These are phyloP conservation scores for Stichopus chloronotus DNA, from an alignment of 35 echinoderm and acorn worm genomes.

Conservation along the genomic window DNA sequence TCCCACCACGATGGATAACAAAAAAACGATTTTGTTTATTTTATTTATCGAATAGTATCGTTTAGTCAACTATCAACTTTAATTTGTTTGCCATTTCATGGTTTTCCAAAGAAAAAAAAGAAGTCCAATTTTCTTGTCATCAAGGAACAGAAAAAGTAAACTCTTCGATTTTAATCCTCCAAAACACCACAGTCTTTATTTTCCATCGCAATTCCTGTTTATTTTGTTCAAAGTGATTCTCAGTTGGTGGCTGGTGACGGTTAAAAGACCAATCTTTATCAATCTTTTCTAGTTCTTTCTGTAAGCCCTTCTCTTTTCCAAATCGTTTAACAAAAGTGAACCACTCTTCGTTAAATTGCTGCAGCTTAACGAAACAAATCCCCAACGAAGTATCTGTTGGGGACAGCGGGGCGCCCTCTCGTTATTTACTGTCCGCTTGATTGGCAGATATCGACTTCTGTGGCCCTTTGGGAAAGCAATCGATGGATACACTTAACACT, in stretches of 20 bases:
- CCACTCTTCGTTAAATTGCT: not conserved
- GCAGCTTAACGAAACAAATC: slow-evolving; percentile 16
- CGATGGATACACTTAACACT: not conserved
- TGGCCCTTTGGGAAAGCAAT: not conserved
- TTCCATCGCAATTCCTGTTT: not conserved
- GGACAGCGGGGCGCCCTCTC: slow-evolving; percentile 34
- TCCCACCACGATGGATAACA: too few relatives aligned
- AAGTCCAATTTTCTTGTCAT: too few relatives aligned
- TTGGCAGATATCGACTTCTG: not conserved
- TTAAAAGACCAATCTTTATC: slow-evolving; percentile 38
- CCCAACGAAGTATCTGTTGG: not conserved
- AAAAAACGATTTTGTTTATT: too few relatives aligned
- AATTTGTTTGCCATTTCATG: not conserved
- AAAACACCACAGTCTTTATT: not conserved
- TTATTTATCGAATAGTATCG: too few relatives aligned
- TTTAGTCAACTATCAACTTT: not conserved
- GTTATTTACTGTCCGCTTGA: not conserved
- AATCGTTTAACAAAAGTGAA: not conserved
- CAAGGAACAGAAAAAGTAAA: too few relatives aligned
- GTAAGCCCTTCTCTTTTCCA: too few relatives aligned
- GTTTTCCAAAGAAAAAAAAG: too few relatives aligned
- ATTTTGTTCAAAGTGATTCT: not conserved
- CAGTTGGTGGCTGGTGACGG: not conserved
- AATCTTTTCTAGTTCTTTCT: not conserved
- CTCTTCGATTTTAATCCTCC: too few relatives aligned